phyloP scores from a whole-genome alignment of 2,113 vertebrate genomes.

The Fulica atra region DNA sequence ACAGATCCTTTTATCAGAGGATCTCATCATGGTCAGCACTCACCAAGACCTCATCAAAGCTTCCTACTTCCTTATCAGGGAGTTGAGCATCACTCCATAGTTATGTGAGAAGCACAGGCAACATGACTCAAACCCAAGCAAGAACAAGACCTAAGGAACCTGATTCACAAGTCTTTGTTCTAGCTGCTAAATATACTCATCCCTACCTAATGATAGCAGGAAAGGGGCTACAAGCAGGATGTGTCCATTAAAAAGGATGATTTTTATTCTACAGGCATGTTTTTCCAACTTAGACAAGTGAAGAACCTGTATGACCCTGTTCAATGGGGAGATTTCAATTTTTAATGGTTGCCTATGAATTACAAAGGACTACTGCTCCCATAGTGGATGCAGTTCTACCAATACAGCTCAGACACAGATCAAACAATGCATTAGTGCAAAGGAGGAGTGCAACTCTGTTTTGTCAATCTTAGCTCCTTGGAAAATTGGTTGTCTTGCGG shows the following conservation, averaged over 20 bases:
- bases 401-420: background rate
- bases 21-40: background rate
- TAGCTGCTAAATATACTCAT: background rate
- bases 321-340: background rate
- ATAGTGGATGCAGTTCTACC: background rate
- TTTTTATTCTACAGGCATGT: background rate
- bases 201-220: background rate
- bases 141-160: background rate
- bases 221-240: background rate
- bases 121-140: background rate
- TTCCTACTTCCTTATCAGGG: background rate
- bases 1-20: background rate
- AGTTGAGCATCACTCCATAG: background rate
- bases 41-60: background rate
- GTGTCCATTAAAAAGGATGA: background rate
- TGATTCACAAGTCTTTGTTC: background rate
- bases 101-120: background rate
- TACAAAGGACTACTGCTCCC: background rate
- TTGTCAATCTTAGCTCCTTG: background rate
- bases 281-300: background rate
- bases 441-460: background rate
- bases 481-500: background rate
- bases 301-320: background rate
- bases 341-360: background rate
- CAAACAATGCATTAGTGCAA: background rate